Evolutionary conservation across 2,113 vertebrate genomes (phyloP), one percentile per base, ranked within the genome.

Genomic region (Sinosuthora webbiana): DNA sequence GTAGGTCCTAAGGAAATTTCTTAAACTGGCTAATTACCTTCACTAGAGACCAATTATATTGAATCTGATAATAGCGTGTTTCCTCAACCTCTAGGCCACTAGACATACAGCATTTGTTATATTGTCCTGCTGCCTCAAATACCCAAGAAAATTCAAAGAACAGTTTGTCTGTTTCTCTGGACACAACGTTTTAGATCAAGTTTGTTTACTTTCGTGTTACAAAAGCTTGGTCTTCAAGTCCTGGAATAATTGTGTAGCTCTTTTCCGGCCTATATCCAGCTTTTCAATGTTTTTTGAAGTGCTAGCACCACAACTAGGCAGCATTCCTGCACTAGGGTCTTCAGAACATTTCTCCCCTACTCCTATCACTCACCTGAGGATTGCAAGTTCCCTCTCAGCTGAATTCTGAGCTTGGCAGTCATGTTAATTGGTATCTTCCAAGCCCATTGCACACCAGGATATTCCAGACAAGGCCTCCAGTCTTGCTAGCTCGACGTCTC

Each of bases 211-310:
- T 35, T 57, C 21, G 16, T 42, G 8, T 31, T 76, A 35, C 3
- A 67, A 57, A 59, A 42, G 2, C 44, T 57, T 5, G 12, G 13
- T 35, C 15, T 57, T 49, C 60, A 42, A 27, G 10, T 67, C 16
- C 8, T 31, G 57, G 6, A 67, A 42, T 16, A 57, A 75, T 7
- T 0, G 0, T 27, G 52, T 21, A 31, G 21, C 53, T 59, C 21
- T 22, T 42, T 50, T 15, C 37, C 35, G 27, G 23, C 9, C 14
- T 27, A 21, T 3, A 33, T 18, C 17, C 11, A 77, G 37, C 44
- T 68, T 62, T 68, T 68, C 53, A 25, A 15, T 6, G 22, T 14
- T 12, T 18, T 52, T 37, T 37, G 22, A 77, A 86, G 22, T 23
- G 17, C 17, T 37, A 31, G 15, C 31, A 77, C 11, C 21, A 35